Base-by-base conservation (phyloP, 2,888 invertebrate species). In the Cheilosia scutellata region DNA sequence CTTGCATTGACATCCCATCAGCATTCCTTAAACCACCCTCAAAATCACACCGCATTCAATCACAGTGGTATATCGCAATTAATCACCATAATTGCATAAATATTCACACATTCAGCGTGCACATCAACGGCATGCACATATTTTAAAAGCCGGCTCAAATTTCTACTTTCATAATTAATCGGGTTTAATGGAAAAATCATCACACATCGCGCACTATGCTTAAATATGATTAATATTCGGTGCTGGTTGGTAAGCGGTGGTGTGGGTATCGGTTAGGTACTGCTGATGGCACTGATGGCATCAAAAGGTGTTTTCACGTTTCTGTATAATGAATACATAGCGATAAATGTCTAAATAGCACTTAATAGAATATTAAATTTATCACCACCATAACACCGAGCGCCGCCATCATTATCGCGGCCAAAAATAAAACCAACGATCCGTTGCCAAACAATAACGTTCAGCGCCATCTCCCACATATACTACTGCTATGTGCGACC, bases 131-230 rank as follows among this genome's bases (percentile, higher is more conserved):
- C 37, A 31, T 16, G 55, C 27, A 25, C 25, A 20, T 20, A 62
- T 65, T 55, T 47, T 51, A 66, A 76, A 76, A 60, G 27, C 60
- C 16, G 25, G 42, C 76, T 66, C 66, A 60, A 60, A 66, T 60
- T 40, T 42, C 42, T 42, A 42, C 58, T 57, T 76, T 29, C 66
- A 77, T 77, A 77, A 77, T 77, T 68, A 68, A 77, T 77, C 27
- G 68, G 62, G 53, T 47, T 62, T 60, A 70, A 77, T 77, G 68
- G 77, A 70, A 77, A 77, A 77, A 68, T 77, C 77, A 77, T 68
- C 51, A 51, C 77, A 55, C 70, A 60, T 53, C 66, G 76, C 68
- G 60, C 51, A 31, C 25, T 58, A 62, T 42, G 25, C 44, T 76
- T 62, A 70, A 77, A 77, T 62, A 62, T 51, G 77, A 70, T 77